Base-by-base conservation (phyloP, 2,888 invertebrate species). In the Torymus aiolomorphi region DNA sequence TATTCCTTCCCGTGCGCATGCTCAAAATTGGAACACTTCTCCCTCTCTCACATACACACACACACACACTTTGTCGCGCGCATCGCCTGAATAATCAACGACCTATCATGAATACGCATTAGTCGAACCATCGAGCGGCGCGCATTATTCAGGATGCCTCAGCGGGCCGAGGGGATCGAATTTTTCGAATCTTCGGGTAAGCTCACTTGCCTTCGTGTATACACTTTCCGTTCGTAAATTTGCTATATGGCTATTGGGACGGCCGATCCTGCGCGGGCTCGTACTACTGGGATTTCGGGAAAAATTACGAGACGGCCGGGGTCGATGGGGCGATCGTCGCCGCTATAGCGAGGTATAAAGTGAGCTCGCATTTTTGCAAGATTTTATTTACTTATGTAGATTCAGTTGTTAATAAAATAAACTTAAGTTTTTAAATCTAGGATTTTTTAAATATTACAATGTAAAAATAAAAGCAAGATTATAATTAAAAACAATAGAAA, bases 21-120 rank as follows among this genome's bases (percentile, higher is more conserved):
- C 31, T 31, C 31, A 31, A 31, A 31, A 31, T 31, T 31, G 31
- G 31, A 31, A 31, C 31, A 31, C 10, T 2, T 8, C 56, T 16
- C 24, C n/a, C 20, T 69, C 11, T 65, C 16, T 24, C 14, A 12
- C 14, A 14, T 20, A 24, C n/a, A 11, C 49, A 65, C 14, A 12
- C 14, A 14, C 51, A 24, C n/a, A 11, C 49, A 65, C 10, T 49
- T 66, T 51, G 16, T 5, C 1, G 14, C 13, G 16, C 49, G 14
- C n/a, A 62, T 12, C 70, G 71, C 69, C 59, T 80, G 76, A 76
- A 80, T 80, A 80, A 76, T 76, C 63, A 69, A 80, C 72, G 80
- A 73, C 12, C 76, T 76, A 73, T 73, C 76, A 80, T 76, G 80
- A 80, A 80, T 80, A 73, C 63, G 76, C 80, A 76, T 80, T 80